Percentiles rank a stretch among this genome's conserved stretches.
These are phyloP conservation scores for Onychostoma macrolepis DNA, from an alignment of 2,113 vertebrate species.

Conservation along the genomic window DNA sequence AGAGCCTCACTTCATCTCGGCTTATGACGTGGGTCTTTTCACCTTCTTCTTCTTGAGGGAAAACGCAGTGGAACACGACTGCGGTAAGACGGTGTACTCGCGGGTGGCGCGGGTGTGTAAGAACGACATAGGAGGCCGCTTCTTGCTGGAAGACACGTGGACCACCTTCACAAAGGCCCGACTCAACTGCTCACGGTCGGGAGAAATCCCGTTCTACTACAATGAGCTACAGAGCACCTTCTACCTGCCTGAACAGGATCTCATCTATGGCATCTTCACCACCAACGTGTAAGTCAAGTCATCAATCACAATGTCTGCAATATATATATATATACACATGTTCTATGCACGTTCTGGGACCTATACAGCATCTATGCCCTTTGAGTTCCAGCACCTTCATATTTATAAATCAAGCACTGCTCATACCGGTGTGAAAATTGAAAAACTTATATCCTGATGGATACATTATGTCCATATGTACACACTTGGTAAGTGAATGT, in stretches of 20 bases:
- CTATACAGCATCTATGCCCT: neutral
- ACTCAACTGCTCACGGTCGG: constrained; percentile 88
- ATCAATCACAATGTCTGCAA: neutral
- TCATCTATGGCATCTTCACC: constrained; percentile 89
- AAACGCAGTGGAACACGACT: constrained; percentile 87
- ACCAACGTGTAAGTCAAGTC: constrained; percentile 84
- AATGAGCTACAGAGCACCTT: constrained; percentile 90
- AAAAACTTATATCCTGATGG: neutral
- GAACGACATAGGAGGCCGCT: constrained; percentile 87
- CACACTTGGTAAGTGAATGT: neutral
- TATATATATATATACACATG: too few relatives aligned
- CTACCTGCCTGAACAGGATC: constrained; percentile 87
- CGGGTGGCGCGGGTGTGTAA: constrained; percentile 89
- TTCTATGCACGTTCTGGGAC: too few relatives aligned
- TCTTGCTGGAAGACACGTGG: constrained; percentile 90
- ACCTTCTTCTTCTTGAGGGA: constrained; percentile 90
- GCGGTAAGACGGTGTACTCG: constrained; percentile 87
- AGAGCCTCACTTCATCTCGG: constrained; percentile 92
- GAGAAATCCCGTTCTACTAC: constrained; percentile 90
- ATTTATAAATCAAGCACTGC: neutral
- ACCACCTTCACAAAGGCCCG: constrained; percentile 91
- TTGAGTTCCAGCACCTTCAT: too few relatives aligned
- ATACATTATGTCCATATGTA: neutral
- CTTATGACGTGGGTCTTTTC: constrained; percentile 87
- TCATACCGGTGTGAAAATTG: neutral